A percentile compares a stretch with the other conserved stretches of the same genome.
phyloP scores from a whole-genome alignment of 2,888 invertebrate genomes.

The Raillietiella orientalis region DNA sequence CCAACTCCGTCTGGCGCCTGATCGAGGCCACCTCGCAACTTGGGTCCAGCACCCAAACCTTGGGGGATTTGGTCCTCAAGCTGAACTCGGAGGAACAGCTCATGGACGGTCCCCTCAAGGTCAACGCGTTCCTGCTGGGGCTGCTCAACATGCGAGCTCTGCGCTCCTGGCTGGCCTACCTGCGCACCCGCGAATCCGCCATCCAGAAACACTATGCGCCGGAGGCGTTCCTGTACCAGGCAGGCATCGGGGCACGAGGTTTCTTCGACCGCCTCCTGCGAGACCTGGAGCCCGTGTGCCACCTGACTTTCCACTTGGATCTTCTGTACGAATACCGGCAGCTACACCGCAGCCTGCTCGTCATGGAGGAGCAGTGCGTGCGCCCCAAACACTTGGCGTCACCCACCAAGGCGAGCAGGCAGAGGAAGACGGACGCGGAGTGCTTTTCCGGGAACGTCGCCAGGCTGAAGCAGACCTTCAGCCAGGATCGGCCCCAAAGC shows the following conservation, averaged over 20 bases:
- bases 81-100: constrained; percentile 51
- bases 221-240: constrained; percentile 31
- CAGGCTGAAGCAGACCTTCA: constrained; percentile 2
- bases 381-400: constrained; percentile 7
- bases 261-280: constrained; percentile 36
- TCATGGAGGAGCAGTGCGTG: constrained; percentile 17
- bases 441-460: constrained; percentile 4
- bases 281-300: constrained; percentile 34
- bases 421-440: constrained; percentile 7
- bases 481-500: neutral
- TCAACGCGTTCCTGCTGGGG: constrained; percentile 60
- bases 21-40: constrained; percentile 59
- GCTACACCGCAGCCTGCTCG: constrained; percentile 36
- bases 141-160: constrained; percentile 52
- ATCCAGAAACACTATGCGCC: constrained; percentile 42
- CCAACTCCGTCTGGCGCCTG: constrained; percentile 63
- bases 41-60: constrained; percentile 46
- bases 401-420: constrained; percentile 6
- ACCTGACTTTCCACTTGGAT: constrained; percentile 54
- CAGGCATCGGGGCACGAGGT: constrained; percentile 21
- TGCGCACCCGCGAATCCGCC: constrained; percentile 47
- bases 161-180: constrained; percentile 62
- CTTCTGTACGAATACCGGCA: constrained; percentile 42
- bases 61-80: constrained; percentile 46
- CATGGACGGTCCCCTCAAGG: constrained; percentile 49